phyloP scores from a whole-genome alignment of 1,140 invertebrate species.

The Caerostris extrusa region DNA sequence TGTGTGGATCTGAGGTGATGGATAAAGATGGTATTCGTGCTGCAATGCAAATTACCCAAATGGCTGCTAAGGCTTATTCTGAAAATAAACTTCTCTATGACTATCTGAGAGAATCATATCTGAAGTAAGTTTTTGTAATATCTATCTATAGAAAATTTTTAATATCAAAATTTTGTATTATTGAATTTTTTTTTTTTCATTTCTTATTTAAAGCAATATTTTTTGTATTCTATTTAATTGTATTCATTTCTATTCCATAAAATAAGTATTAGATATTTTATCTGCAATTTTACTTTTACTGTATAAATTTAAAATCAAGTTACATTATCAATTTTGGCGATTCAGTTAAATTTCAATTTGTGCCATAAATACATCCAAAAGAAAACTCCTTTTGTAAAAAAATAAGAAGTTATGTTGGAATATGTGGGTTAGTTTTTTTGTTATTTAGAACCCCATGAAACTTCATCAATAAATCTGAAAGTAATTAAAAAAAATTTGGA shows the following conservation, averaged over 20 bases:
- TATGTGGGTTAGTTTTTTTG: too few species aligned
- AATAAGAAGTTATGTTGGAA: too few species aligned
- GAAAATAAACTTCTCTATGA: slow-evolving; percentile 85
- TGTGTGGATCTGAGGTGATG: slow-evolving; percentile 93
- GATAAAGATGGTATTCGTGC: slow-evolving; percentile 98
- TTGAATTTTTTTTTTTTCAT: background rate
- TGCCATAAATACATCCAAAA: too few species aligned
- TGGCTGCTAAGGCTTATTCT: slow-evolving; percentile 88
- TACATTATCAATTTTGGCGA: too few species aligned
- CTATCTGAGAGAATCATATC: slow-evolving; percentile 91
- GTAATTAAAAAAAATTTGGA: too few species aligned
- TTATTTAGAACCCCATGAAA: too few species aligned
- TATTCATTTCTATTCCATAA: background rate
- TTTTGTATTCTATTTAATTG: background rate
- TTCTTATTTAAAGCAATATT: background rate
- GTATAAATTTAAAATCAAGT: too few species aligned
- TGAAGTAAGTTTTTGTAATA: slow-evolving; percentile 84
- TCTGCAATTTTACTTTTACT: too few species aligned
- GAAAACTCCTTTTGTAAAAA: too few species aligned
- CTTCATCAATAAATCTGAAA: too few species aligned
- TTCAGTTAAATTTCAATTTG: too few species aligned
- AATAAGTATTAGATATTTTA: too few species aligned
- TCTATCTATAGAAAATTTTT: background rate
- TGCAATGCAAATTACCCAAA: slow-evolving; percentile 89
- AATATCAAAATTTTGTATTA: background rate